A percentile compares a stretch with the other conserved stretches of the same genome.
phyloP scores from a whole-genome alignment of 2,888 invertebrate genomes.

The Elmis aenea region DNA sequence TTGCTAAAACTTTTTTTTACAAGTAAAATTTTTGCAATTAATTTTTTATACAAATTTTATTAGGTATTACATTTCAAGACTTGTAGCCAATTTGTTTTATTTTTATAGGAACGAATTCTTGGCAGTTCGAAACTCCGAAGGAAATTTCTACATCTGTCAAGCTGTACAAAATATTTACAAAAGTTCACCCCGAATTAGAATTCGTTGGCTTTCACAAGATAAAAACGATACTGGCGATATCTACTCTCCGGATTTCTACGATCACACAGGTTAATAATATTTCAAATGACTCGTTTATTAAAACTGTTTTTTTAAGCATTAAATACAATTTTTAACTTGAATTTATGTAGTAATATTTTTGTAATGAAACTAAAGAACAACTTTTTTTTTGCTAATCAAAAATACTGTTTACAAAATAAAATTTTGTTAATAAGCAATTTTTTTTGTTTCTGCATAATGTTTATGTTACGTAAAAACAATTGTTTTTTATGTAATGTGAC shows the following conservation, averaged over 20 bases:
- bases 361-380: too few relatives aligned
- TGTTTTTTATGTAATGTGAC: too few relatives aligned
- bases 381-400: too few relatives aligned
- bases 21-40: too few relatives aligned
- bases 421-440: not conserved
- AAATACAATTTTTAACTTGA: not conserved
- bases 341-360: not conserved
- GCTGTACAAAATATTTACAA: conserved; percentile 87
- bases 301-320: not conserved
- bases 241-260: conserved; percentile 87
- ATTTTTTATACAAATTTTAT: too few relatives aligned
- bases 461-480: too few relatives aligned
- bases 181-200: conserved; percentile 77
- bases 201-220: conserved; percentile 84
- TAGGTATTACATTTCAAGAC: too few relatives aligned
- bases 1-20: too few relatives aligned
- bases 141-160: conserved; percentile 84
- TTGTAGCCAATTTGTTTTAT: too few relatives aligned
- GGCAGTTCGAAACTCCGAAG: conserved; percentile 86
- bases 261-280: conserved; percentile 63
- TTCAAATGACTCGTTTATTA: not conserved
- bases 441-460: too few relatives aligned
- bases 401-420: conserved; percentile 7
- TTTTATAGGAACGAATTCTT: conserved; percentile 75
- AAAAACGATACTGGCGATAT: conserved; percentile 63